Evolutionary conservation across 2,888 invertebrate genomes (phyloP).

Genomic region (Calliopum simillimum): DNA sequence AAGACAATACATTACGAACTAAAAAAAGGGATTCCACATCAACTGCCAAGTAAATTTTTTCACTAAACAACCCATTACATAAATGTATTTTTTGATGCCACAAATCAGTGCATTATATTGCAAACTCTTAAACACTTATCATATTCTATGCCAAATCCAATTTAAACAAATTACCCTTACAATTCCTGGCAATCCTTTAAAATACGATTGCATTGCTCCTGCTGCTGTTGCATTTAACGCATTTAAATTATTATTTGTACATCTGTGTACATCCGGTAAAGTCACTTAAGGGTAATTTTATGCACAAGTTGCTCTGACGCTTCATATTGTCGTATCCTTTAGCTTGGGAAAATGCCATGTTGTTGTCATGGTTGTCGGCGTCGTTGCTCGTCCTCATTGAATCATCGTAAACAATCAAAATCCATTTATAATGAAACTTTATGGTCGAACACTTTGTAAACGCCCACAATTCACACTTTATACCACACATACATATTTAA

Average conservation of each 20-base stretch:
- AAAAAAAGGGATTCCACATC: too few species aligned
- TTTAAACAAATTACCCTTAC: constrained; percentile 4
- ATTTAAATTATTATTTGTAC: constrained; percentile 25
- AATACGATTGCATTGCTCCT: background rate
- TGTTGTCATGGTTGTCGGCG: background rate
- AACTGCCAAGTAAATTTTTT: too few species aligned
- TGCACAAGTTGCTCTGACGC: constrained; percentile 23
- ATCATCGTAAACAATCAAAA: constrained; percentile 33
- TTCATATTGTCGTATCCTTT: constrained; percentile 14
- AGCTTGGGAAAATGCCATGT: too few species aligned
- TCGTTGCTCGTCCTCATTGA: constrained; percentile 16
- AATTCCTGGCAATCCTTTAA: background rate
- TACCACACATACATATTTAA: background rate
- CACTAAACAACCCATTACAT: too few species aligned
- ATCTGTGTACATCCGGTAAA: constrained; percentile 1
- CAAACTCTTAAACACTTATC: constrained; percentile 2
- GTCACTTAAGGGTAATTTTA: constrained; percentile 27
- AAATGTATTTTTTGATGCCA: too few species aligned
- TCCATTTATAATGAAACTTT: constrained; percentile 36
- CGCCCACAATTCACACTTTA: constrained; percentile 35
- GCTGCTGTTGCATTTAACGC: background rate
- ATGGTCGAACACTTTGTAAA: constrained; percentile 19
- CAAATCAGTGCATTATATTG: too few species aligned
- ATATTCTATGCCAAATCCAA: background rate
- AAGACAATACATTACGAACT: too few species aligned